phyloP scores from a whole-genome alignment of 2,888 invertebrate genomes.

The Byasa hedistus region DNA sequence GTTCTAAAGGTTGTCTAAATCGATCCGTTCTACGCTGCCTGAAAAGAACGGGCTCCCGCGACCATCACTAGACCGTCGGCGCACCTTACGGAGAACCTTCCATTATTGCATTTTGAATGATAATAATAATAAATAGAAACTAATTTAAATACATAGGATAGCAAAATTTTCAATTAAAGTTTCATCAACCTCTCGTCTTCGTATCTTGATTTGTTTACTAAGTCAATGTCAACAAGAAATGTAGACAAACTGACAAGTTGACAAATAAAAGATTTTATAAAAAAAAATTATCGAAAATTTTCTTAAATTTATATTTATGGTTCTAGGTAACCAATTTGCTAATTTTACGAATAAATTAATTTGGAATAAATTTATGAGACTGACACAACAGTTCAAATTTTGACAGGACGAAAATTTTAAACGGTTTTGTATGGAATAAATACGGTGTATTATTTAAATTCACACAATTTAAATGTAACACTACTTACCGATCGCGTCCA shows the following conservation, averaged over 20 bases:
- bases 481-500: constrained; percentile 93
- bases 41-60: no score
- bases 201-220: neutral
- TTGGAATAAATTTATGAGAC: neutral
- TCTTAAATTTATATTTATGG: neutral
- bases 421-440: neutral
- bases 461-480: neutral
- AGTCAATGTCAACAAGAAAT: neutral
- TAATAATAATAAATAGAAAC: no score
- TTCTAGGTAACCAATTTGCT: neutral
- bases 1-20: no score
- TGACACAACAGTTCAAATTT: constrained; percentile 13
- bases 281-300: neutral
- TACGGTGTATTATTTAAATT: neutral
- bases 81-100: no score
- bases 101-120: no score
- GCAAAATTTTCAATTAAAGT: no score
- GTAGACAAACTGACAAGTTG: neutral
- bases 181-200: neutral
- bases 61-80: no score
- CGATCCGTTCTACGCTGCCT: no score
- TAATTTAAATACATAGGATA: neutral
- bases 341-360: neutral
- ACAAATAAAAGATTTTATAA: neutral
- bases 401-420: constrained; percentile 14